Base-by-base conservation (phyloP, 2,888 invertebrate species). In the Pterostichus madidus region DNA sequence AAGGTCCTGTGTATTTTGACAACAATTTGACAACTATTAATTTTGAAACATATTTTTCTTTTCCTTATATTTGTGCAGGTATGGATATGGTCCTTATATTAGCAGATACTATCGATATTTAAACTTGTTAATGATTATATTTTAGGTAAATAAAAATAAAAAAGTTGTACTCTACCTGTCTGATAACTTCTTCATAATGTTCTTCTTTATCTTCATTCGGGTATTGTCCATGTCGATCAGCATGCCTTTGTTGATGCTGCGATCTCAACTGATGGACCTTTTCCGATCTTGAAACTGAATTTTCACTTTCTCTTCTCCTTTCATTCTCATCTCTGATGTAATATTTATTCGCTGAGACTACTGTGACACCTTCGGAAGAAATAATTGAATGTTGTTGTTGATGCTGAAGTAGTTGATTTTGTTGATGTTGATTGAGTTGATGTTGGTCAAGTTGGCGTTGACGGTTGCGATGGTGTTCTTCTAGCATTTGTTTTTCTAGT, bases 151-250 rank as follows among this genome's bases (percentile, higher is more conserved):
- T 31, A 31, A 5, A 31, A 59, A 59, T 59, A 5, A 31, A 31
- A 7, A 39, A 39, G 5, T 0, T 6, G 39, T 39, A 32, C n/a
- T 6, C 10, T 85, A 90, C 90, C 88, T 90, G 89, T 86, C 88
- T 87, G 76, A 88, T 87, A 84, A 89, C 88, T 84, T 90, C 89
- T 84, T 91, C 91, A 84, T 91, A 91, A 77, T 89, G 87, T 85
- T 89, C 90, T 84, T 92, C 91, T 80, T 90, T 87, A 59, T 92
- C 92, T 56, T 93, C 93, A 2, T 90, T 88, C 1, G 92, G 92
- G 86, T 93, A 93, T 81, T 92, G 92, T 0, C 93, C 92, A 80
- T 92, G 91, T 71, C 93, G 88, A 86, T 92, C 92, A 15, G 90
- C 90, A 87, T 93, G 92, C 59, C 92, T 88, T 53, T 92, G 91